phyloP scores from a whole-genome alignment of 2,113 vertebrate genomes.

The Thunnus maccoyii region DNA sequence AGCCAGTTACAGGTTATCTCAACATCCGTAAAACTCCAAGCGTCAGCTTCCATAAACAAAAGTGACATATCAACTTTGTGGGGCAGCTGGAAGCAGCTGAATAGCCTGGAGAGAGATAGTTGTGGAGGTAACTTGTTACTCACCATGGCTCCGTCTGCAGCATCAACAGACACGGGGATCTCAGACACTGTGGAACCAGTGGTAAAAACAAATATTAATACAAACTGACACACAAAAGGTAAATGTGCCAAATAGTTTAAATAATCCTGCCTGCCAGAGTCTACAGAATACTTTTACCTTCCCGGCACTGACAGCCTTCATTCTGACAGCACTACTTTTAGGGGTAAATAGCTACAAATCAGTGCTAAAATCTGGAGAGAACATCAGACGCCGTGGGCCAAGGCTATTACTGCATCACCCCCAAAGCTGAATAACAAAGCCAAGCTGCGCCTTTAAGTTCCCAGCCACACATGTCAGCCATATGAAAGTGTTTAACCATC shows the following conservation, averaged over 20 bases:
- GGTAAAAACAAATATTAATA: constrained; percentile 58
- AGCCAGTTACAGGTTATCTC: constrained; percentile 51
- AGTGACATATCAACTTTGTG: constrained; percentile 18
- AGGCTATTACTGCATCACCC: constrained; percentile 51
- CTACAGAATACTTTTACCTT: constrained; percentile 20
- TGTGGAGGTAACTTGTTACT: constrained; percentile 61
- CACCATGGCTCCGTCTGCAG: constrained; percentile 62
- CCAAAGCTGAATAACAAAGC: constrained; percentile 46
- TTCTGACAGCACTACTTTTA: constrained; percentile 47
- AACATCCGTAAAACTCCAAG: constrained; percentile 29
- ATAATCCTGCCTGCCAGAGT: constrained; percentile 20
- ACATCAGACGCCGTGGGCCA: constrained; percentile 45
- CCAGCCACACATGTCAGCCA: constrained; percentile 56
- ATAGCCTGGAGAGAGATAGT: constrained; percentile 3
- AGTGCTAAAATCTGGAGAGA: constrained; percentile 45
- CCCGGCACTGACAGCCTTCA: constrained; percentile 23
- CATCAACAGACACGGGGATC: constrained; percentile 45
- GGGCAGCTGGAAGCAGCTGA: constrained; percentile 5
- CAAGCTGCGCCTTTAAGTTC: constrained; percentile 49
- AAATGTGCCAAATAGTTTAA: constrained; percentile 25
- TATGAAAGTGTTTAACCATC: constrained; percentile 65
- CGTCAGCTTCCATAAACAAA: constrained; percentile 32
- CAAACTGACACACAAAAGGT: constrained; percentile 44
- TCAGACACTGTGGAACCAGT: constrained; percentile 76
- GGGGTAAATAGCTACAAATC: constrained; percentile 65